phyloP scores from a whole-genome alignment of 2,113 vertebrate genomes.

The Herpailurus yagouaroundi region DNA sequence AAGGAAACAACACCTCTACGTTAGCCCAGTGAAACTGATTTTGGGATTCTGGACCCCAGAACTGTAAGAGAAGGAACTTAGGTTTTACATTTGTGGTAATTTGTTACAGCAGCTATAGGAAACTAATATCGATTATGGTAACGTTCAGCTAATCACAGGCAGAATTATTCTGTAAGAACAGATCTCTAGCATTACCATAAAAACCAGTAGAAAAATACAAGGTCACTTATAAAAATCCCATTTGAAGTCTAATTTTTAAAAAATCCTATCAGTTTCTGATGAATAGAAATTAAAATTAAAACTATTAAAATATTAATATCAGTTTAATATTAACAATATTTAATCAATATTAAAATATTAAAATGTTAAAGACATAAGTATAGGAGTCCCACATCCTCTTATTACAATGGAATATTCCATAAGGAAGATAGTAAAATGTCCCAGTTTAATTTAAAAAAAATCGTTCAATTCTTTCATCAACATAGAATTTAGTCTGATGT shows the following conservation, averaged over 20 bases:
- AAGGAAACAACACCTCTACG: background rate
- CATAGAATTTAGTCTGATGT: background rate
- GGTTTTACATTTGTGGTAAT: background rate
- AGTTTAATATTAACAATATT: too few species aligned
- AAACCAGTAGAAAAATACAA: conserved; percentile 17
- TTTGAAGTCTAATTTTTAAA: conserved; percentile 15
- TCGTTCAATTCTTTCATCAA: conserved; percentile 5
- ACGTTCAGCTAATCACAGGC: background rate
- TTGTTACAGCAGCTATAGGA: background rate
- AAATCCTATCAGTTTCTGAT: background rate
- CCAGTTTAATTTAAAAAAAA: background rate
- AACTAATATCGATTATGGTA: background rate
- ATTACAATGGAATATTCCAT: background rate
- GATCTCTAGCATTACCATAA: background rate
- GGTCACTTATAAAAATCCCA: background rate
- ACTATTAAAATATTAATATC: too few species aligned
- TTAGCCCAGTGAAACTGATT: background rate
- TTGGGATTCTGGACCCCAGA: background rate
- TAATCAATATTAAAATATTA: too few species aligned
- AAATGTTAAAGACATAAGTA: background rate
- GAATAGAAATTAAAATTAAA: background rate
- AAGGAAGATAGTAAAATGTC: background rate
- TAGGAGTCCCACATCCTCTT: background rate
- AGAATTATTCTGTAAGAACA: background rate
- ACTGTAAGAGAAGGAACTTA: background rate